These are phyloP conservation scores for Perdita meconis DNA, from an alignment of 2,888 invertebrate species.

Conservation along the genomic window DNA sequence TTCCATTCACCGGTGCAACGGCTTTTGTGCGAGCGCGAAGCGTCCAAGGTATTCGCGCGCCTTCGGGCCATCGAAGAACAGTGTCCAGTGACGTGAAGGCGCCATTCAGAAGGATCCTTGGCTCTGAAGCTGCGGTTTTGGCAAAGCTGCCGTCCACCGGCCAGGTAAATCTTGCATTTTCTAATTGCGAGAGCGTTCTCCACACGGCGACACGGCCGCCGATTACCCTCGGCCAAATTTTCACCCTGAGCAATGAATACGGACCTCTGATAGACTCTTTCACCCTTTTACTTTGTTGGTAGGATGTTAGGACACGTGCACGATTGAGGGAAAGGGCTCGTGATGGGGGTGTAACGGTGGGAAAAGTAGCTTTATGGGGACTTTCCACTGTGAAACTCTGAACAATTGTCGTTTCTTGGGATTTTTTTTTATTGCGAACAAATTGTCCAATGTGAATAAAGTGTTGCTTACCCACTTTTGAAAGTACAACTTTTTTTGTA, in stretches of 20 bases:
- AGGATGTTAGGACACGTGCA: neutral
- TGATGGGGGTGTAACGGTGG: too few relatives aligned
- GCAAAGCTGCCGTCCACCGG: constrained; percentile 18
- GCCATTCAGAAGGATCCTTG: constrained; percentile 50
- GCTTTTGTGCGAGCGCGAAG: constrained; percentile 49
- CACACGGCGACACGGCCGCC: constrained; percentile 40
- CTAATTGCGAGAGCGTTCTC: constrained; percentile 63
- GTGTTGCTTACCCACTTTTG: too few relatives aligned
- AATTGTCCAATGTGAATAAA: too few relatives aligned
- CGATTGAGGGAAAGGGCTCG: neutral
- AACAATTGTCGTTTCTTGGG: too few relatives aligned
- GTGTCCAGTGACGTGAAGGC: constrained; percentile 43
- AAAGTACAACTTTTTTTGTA: too few relatives aligned
- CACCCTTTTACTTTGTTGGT: neutral
- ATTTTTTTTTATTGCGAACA: too few relatives aligned
- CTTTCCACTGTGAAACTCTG: too few relatives aligned
- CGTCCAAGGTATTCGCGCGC: constrained; percentile 30
- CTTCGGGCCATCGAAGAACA: constrained; percentile 47
- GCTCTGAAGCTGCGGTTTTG: constrained; percentile 24
- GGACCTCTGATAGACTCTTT: neutral
- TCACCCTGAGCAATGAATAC: neutral
- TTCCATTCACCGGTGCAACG: constrained; percentile 57
- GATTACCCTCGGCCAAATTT: constrained; percentile 7
- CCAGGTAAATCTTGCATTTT: constrained; percentile 62
- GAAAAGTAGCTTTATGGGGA: too few relatives aligned